Base-by-base conservation (phyloP, 1,140 invertebrate genomes). In the Parapsyche elsis region DNA sequence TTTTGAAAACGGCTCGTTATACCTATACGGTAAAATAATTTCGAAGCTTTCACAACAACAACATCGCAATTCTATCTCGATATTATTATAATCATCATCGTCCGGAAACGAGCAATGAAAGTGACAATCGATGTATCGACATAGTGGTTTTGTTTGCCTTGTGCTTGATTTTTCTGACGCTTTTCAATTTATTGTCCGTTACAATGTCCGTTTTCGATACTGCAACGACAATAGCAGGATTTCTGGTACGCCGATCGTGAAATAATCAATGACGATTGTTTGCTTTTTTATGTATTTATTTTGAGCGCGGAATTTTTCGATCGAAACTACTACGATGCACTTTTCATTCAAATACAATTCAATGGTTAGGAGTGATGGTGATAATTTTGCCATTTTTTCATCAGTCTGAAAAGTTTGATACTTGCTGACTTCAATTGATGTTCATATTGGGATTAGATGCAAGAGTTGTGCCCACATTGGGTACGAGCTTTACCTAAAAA, bases 151-250 rank as follows among this genome's bases (percentile, higher is more conserved):
- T 57, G 45, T 75, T 75, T 64, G 75, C 75, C 57, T 77, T 77
- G 75, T 64, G 24, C 30, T 5, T 19, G 75, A 67, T 77, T 77
- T 77, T 77, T 75, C 75, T 9, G 24, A 64, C 23, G 14, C 12
- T 77, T 77, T 77, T 77, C 75, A 64, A 64, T 64, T 14, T 57
- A 30, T 24, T 16, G 12, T 0, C 9, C 64, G 59, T 26, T 67
- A 38, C 30, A 38, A 38, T 38, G 30, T 38, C 30, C 30, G 30
- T 38, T 67, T 67, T 67, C 64, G 71, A 77, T 26, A 80, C n/a
- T 19, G 38, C 70, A 46, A 19, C 57, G 44, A 82, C 81, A 82
- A 82, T 82, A 30, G 49, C 78, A 82, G 81, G 81, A 82, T 80
- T 80, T 76, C 26, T 67, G 79, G 70, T 80, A 82, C 71, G 71